Evolutionary conservation across 1,140 invertebrate genomes (phyloP).

Genomic region (Dendroctonus valens): DNA sequence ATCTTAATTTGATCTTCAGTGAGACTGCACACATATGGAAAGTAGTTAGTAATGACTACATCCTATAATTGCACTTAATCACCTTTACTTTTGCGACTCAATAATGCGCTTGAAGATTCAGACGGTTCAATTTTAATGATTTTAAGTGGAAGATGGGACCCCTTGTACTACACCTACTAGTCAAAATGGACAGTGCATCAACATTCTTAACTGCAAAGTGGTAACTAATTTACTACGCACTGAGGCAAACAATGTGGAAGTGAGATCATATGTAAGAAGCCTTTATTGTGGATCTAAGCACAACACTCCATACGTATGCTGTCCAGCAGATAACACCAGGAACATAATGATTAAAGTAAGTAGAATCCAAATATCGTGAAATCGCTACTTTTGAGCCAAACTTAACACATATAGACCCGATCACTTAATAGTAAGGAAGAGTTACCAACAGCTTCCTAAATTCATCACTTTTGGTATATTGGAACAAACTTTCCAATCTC

Average conservation of each 20-base stretch:
- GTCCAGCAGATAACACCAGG: conserved; percentile 41
- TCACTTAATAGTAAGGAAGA: conserved; percentile 5
- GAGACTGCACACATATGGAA: too few species aligned
- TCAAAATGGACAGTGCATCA: conserved; percentile 51
- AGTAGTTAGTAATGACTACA: too few species aligned
- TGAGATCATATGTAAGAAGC: conserved; percentile 20
- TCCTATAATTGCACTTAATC: too few species aligned
- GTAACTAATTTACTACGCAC: conserved; percentile 49
- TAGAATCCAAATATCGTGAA: not conserved
- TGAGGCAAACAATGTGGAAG: conserved; percentile 38
- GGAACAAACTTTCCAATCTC: too few species aligned
- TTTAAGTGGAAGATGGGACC: not conserved
- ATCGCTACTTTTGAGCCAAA: not conserved
- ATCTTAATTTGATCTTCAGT: too few species aligned
- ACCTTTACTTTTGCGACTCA: too few species aligned
- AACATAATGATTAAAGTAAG: conserved; percentile 1
- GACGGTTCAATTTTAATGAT: too few species aligned
- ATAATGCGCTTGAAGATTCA: too few species aligned
- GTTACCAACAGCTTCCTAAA: not conserved
- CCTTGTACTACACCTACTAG: conserved; percentile 2
- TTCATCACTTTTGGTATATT: not conserved
- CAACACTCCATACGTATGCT: conserved; percentile 56
- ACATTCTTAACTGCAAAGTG: conserved; percentile 51
- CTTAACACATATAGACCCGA: not conserved
- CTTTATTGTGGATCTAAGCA: conserved; percentile 58